Evolutionary conservation across 2,113 vertebrate species (phyloP).

Genomic region (Fregetta grallaria): DNA sequence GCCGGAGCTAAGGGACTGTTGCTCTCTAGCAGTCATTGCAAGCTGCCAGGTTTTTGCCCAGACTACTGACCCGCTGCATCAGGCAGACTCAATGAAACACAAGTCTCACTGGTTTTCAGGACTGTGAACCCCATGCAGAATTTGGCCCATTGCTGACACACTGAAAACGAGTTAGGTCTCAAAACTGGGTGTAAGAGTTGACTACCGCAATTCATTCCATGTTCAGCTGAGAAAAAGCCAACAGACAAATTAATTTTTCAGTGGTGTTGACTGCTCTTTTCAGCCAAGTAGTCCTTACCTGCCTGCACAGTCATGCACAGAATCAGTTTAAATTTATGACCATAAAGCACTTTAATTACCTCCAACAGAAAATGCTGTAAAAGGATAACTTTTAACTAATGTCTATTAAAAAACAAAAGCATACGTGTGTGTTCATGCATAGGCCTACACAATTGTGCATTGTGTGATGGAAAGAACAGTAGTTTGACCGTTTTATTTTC

Average conservation of each 20-base stretch:
- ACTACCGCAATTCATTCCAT: not conserved
- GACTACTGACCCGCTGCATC: not conserved
- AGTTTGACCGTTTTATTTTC: not conserved
- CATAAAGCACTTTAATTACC: not conserved
- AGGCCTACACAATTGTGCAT: not conserved
- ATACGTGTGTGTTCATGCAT: not conserved
- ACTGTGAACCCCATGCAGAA: not conserved
- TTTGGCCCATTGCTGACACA: not conserved
- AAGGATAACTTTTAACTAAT: not conserved
- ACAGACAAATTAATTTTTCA: not conserved
- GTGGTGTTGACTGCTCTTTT: not conserved
- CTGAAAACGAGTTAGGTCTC: not conserved
- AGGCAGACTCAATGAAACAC: not conserved
- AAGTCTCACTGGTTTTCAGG: not conserved
- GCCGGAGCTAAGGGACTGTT: not conserved
- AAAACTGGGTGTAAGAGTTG: not conserved
- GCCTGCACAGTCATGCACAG: not conserved
- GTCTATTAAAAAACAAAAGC: not conserved
- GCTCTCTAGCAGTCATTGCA: not conserved
- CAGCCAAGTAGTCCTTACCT: not conserved
- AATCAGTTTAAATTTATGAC: not conserved
- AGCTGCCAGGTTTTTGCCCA: not conserved
- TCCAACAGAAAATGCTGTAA: not conserved
- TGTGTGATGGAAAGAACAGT: not conserved
- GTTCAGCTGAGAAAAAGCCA: not conserved